A percentile compares a stretch with the other conserved stretches of the same genome.
Conservation (phyloP, 2,797 vertebrate species). For the Heliangelus exortis region DNA sequence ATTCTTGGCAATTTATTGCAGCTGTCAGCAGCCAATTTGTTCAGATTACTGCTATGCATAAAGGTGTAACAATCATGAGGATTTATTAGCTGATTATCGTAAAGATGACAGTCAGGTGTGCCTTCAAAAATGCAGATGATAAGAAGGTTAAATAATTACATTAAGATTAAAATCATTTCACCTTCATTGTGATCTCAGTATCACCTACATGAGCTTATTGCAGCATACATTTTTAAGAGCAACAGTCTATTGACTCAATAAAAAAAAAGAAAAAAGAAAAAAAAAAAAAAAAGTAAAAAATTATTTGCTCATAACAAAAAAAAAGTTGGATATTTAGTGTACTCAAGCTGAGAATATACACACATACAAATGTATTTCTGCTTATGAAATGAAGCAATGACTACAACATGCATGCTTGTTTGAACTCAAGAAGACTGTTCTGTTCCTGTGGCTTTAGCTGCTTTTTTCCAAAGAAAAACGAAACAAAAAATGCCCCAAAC, state of each 20-base stretch:
- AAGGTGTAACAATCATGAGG: conserved; percentile 77
- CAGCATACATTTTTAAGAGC: not conserved
- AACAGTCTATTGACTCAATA: not conserved
- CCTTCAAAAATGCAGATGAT: conserved; percentile 70
- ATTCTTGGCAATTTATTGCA: conserved; percentile 80
- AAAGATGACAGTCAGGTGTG: conserved; percentile 66
- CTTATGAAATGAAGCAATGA: not conserved
- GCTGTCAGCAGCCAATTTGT: conserved; percentile 82
- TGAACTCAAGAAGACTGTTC: fast-evolving
- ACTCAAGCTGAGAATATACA: not conserved
- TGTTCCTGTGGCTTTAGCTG: not conserved
- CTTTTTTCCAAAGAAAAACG: not conserved
- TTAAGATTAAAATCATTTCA: conserved; percentile 72
- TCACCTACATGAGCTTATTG: conserved; percentile 34
- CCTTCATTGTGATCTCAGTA: conserved; percentile 56
- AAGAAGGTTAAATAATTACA: conserved; percentile 78
- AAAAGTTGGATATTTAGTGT: not conserved
- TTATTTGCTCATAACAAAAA: not conserved
- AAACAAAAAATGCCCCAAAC: too few species aligned
- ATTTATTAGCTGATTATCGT: conserved; percentile 80
- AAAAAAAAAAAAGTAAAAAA: too few species aligned
- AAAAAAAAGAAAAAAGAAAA: too few species aligned
- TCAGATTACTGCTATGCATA: conserved; percentile 79
- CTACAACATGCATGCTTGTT: not conserved
- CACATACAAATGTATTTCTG: not conserved